phyloP scores from a whole-genome alignment of 2,113 vertebrate genomes.

The Choloepus hoffmanni region DNA sequence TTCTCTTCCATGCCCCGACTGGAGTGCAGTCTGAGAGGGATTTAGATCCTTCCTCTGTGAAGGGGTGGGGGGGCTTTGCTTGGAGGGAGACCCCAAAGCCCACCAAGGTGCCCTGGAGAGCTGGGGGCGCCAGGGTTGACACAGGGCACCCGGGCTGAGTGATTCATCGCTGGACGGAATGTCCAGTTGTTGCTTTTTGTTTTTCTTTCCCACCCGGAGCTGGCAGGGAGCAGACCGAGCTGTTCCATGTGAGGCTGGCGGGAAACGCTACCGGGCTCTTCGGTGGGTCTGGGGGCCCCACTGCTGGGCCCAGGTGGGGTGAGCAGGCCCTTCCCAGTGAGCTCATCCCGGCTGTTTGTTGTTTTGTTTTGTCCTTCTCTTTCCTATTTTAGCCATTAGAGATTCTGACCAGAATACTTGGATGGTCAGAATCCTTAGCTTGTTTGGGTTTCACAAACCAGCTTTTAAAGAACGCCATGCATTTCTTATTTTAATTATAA shows the following conservation, averaged over 20 bases:
- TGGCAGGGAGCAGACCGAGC: not conserved
- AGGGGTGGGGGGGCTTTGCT: not conserved
- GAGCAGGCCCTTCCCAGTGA: too few relatives aligned
- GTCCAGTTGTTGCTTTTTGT: not conserved
- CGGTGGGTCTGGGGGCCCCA: too few relatives aligned
- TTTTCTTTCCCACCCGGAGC: not conserved
- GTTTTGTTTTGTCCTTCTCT: not conserved
- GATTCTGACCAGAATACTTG: not conserved
- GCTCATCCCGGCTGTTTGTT: too few relatives aligned
- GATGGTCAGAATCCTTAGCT: not conserved
- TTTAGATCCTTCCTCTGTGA: not conserved
- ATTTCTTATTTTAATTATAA: not conserved
- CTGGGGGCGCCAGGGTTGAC: not conserved
- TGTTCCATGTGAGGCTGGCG: not conserved
- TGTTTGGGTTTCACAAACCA: not conserved
- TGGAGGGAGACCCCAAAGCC: not conserved
- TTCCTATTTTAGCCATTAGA: not conserved
- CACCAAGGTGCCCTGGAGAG: too few relatives aligned
- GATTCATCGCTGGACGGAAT: not conserved
- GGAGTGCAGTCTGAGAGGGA: slow-evolving; percentile 12
- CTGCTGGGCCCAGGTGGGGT: too few relatives aligned
- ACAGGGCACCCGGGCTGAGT: not conserved
- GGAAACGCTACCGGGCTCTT: too few relatives aligned
- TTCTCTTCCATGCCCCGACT: not conserved
- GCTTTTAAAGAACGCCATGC: not conserved